These are phyloP conservation scores for Pseudomyrmex dendroicus DNA, from an alignment of 1,140 invertebrate species.

Conservation along the genomic window DNA sequence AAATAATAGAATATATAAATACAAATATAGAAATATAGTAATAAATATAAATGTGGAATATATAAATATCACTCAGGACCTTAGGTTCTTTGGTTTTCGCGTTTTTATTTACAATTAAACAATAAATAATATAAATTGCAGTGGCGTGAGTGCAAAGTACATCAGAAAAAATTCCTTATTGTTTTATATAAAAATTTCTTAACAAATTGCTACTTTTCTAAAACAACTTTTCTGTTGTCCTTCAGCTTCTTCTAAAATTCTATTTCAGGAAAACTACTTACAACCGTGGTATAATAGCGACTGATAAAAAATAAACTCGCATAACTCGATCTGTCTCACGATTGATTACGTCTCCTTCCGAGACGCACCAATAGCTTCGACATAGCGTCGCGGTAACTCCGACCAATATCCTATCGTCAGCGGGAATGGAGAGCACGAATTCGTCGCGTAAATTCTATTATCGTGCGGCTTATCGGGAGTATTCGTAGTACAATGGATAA, in stretches of 20 bases:
- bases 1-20: too few species aligned
- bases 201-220: too few species aligned
- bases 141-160: too few species aligned
- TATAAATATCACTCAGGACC: too few species aligned
- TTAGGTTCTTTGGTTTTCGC: too few species aligned
- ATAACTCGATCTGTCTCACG: neutral
- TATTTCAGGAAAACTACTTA: neutral
- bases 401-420: conserved; percentile 54
- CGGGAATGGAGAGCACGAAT: conserved; percentile 64
- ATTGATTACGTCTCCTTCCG: conserved; percentile 52
- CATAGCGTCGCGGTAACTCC: conserved; percentile 34
- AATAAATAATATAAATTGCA: too few species aligned
- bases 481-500: conserved; percentile 77
- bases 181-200: too few species aligned
- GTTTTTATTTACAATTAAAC: too few species aligned
- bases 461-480: conserved; percentile 69
- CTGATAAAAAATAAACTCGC: conserved; percentile 8
- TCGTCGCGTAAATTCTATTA: conserved; percentile 75
- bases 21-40: too few species aligned
- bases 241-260: neutral
- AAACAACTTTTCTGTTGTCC: too few species aligned
- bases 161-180: too few species aligned
- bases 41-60: too few species aligned
- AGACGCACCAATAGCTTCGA: conserved; percentile 53
- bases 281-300: neutral